A percentile compares a stretch with the other conserved stretches of the same genome.
These are phyloP conservation scores for Ctenopoma multispine DNA, from an alignment of 2,797 vertebrate genomes.

Conservation along the genomic window DNA sequence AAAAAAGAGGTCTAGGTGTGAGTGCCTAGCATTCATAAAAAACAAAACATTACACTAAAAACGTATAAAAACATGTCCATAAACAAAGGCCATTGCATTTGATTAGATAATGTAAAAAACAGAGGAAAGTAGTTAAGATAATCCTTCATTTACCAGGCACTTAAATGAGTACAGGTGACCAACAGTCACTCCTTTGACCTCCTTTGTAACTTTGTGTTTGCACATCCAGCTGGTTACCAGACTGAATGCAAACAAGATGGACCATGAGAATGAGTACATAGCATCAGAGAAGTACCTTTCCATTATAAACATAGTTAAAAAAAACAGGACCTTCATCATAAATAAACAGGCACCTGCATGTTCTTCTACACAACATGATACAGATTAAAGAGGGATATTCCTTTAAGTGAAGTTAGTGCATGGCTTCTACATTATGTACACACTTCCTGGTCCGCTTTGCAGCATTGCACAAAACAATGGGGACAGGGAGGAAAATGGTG, in stretches of 20 bases:
- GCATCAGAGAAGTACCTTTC: conserved; percentile 77
- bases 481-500: conserved; percentile 57
- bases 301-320: conserved; percentile 67
- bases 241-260: conserved; percentile 64
- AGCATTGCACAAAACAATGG: conserved; percentile 60
- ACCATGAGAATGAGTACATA: conserved; percentile 63
- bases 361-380: conserved; percentile 81
- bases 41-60: conserved; percentile 75
- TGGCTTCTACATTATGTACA: conserved; percentile 84
- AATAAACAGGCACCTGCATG: conserved; percentile 84
- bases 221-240: conserved; percentile 53
- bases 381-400: conserved; percentile 62
- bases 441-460: conserved; percentile 61
- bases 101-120: conserved; percentile 79
- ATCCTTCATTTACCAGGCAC: conserved; percentile 99
- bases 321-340: conserved; percentile 83
- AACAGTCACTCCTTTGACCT: conserved; percentile 66
- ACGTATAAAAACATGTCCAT: conserved; percentile 82
- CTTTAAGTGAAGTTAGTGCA: conserved; percentile 85
- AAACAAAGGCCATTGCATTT: conserved; percentile 84
- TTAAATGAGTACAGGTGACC: conserved; percentile 81
- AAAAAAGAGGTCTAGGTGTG: conserved; percentile 71
- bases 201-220: conserved; percentile 62
- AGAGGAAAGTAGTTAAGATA: conserved; percentile 67
- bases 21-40: conserved; percentile 79